These are phyloP conservation scores for Oncopodura yosiiana DNA, from an alignment of 1,140 invertebrate genomes.

Conservation along the genomic window DNA sequence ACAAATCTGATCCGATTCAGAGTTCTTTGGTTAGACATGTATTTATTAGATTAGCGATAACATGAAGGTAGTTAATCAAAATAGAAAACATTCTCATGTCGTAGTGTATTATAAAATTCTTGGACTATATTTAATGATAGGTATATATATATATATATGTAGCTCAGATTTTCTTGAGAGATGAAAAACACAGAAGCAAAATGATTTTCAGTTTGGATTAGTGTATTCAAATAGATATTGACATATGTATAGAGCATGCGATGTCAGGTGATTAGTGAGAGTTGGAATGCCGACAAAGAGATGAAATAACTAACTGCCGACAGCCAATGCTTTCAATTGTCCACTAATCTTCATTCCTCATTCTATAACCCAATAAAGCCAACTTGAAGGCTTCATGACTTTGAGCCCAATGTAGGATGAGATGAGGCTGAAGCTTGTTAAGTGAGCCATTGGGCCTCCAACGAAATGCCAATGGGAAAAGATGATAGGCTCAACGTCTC, in stretches of 20 bases:
- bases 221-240: conserved; percentile 12
- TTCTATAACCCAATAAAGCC: not conserved
- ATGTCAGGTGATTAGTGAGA: conserved; percentile 29
- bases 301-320: conserved; percentile 1
- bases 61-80: no score
- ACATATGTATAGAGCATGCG: conserved; percentile 26
- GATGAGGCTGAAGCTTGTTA: not conserved
- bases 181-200: not conserved
- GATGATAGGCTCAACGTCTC: no score
- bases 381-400: not conserved
- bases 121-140: no score
- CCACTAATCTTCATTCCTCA: not conserved
- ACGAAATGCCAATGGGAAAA: no score
- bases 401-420: not conserved
- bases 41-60: no score
- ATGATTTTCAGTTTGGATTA: not conserved
- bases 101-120: no score
- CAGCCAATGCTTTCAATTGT: not conserved
- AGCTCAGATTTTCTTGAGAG: no score
- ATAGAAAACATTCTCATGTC: no score
- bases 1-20: no score
- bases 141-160: no score
- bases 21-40: no score
- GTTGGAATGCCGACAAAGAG: conserved; percentile 23
- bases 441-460: no score